Evolutionary conservation across 1,140 invertebrate genomes (phyloP), one percentile per base, ranked within the genome.

Genomic region (Olivierus martensii): DNA sequence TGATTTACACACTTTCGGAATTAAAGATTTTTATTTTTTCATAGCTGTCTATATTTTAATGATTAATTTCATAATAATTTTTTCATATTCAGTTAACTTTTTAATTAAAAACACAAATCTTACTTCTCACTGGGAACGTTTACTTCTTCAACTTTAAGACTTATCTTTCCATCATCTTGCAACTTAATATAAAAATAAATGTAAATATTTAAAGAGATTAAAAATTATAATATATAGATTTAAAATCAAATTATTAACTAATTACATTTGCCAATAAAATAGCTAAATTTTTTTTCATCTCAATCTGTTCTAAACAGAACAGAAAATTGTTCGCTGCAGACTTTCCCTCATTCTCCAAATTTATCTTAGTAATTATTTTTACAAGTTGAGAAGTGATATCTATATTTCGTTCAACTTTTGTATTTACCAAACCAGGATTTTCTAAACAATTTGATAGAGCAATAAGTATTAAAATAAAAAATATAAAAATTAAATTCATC

Each of bases 321-420:
- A 85, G 65, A 62, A 91, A 83, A 58, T 70, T 78, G 37, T 73
- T 78, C 6, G 83, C 76, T 36, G 78, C 65, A 50, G 77, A 75
- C 65, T 82, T 81, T 45, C 82, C 80, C 56, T 71, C 76, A 67
- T 93, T 92, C 72, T 92, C 83, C 51, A 92, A 66, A 49, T 81
- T 83, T 56, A 94, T 72, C 67, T 83, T 83, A 4, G 78, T 74
- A 12, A 74, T 75, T 21, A 89, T 80, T 72, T 90, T 92, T 1
- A 87, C 85, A 36, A 95, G 71, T 71, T 95, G 91, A 12, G 85
- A 81, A 3, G 84, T 77, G 47, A 94, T 71, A 71, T 97, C 89
- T 51, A 96, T 79, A 34, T 78, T 78, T 64, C 88, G 75, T 46
- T 92, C 87, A 12, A 87, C 82, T 75, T 86, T 88, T 64, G 79